Percentiles rank a stretch among this genome's conserved stretches.
These are phyloP conservation scores for Glaucopsyche alexis DNA, from an alignment of 2,888 invertebrate genomes.

Conservation along the genomic window DNA sequence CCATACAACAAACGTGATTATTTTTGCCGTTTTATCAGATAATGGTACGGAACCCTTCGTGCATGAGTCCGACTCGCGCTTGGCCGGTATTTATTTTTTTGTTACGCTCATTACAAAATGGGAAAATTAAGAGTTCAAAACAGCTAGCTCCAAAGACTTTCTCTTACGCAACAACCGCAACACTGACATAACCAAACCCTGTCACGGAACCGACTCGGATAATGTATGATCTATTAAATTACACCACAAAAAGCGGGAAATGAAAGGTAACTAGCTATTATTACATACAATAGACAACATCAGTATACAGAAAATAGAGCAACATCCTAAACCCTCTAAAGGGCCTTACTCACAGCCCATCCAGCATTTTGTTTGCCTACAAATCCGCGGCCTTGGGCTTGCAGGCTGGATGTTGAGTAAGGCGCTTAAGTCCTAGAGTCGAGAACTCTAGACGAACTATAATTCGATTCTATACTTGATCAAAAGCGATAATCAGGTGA, in stretches of 20 bases:
- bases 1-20: too few species aligned
- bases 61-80: too few species aligned
- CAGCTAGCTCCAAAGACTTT: conserved; percentile 18
- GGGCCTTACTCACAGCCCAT: too few species aligned
- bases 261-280: conserved; percentile 16
- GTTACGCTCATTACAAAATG: neutral
- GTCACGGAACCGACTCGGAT: conserved; percentile 22
- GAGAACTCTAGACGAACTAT: too few species aligned
- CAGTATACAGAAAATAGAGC: neutral
- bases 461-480: too few species aligned
- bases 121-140: neutral
- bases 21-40: too few species aligned
- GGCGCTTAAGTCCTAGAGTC: too few species aligned
- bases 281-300: neutral
- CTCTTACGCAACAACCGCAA: conserved; percentile 2
- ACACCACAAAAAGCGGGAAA: conserved; percentile 17
- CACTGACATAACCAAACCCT: conserved; percentile 17
- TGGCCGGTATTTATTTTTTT: too few species aligned
- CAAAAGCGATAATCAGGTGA: neutral
- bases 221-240: conserved; percentile 24
- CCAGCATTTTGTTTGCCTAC: too few species aligned
- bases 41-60: too few species aligned
- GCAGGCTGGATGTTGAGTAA: too few species aligned
- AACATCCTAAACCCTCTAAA: neutral
- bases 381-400: too few species aligned